These are phyloP conservation scores for Hymenopus coronatus DNA, from an alignment of 2,888 invertebrate genomes.

Conservation along the genomic window DNA sequence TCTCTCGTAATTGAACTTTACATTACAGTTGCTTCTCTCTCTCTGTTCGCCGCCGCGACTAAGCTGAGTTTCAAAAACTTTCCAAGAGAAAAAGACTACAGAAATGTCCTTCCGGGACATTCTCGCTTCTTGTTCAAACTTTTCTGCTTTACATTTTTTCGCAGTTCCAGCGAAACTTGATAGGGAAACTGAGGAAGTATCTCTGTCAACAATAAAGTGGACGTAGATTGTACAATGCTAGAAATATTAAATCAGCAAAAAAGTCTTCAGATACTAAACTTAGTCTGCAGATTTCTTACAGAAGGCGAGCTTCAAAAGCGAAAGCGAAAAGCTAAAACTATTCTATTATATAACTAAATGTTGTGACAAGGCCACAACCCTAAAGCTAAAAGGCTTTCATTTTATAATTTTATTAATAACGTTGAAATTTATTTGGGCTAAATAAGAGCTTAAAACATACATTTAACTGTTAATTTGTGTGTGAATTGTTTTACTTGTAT, in stretches of 20 bases:
- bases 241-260: not conserved
- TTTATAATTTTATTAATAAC: no score
- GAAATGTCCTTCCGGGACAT: not conserved
- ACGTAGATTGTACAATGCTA: not conserved
- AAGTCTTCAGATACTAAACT: no score
- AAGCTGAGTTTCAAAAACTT: not conserved
- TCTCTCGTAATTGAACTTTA: not conserved
- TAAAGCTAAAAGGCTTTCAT: no score
- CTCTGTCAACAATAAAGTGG: not conserved
- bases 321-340: no score
- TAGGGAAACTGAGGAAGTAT: not conserved
- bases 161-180: not conserved
- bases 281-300: no score
- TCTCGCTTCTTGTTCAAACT: not conserved
- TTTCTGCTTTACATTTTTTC: not conserved
- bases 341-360: fast-evolving
- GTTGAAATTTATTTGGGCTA: no score
- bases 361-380: no score
- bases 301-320: no score
- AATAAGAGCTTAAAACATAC: no score
- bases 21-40: not conserved
- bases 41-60: not conserved
- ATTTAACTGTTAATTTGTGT: no score
- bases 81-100: not conserved
- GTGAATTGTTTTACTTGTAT: no score